Base-by-base conservation (phyloP, 1,140 invertebrate species). In the Macrotrachela quadricornifera region DNA sequence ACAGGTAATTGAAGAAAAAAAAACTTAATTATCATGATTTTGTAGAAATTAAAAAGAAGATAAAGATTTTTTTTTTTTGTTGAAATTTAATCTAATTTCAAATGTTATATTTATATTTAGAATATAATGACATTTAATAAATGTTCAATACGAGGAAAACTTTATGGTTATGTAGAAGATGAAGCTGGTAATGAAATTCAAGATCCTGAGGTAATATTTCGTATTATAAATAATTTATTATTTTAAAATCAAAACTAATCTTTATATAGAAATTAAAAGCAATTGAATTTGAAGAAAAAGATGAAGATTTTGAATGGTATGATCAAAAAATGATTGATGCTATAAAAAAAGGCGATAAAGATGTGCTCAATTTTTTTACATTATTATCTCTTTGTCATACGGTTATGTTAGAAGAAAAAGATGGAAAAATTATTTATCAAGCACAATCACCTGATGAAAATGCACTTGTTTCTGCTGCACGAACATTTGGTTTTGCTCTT, bases 101-200 rank as follows among this genome's bases (percentile, higher is more conserved):
- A 30, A 8, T 30, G 8, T 4, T 30, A 4, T 8, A 30, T 30
- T 30, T 30, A 4, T 30, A 30, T 30, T 30, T 30, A 49, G 75
- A 97, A 99, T 71, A 94, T 97, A 58, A 99, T 99, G 92, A 91
- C 88, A 36, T 99, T 99, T 69, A 96, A 96, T 69, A 96, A 96
- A 72, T 94, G 87, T 70, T 88, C 88, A 45, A 91, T 99, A 56
- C 81, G 79, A 54, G 90, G 87, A 0, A 77, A 79, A 57, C 79
- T 79, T 50, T 97, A 90, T 68, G 92, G 92, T 15, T 90, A 96
- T 67, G 70, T 88, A 30, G 8, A 2, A 30, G 21, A 30, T 30
- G 21, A 30, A 30, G 21, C 21, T 58, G 88, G 65, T 30, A 64
- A 66, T 52, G 54, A 55, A 49, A 49, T 49, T 13, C 36, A 48